Evolutionary conservation across 30 jellyfish, hydroid and myxozoan species (phyloP).

Genomic region (Aurelia aurita): DNA sequence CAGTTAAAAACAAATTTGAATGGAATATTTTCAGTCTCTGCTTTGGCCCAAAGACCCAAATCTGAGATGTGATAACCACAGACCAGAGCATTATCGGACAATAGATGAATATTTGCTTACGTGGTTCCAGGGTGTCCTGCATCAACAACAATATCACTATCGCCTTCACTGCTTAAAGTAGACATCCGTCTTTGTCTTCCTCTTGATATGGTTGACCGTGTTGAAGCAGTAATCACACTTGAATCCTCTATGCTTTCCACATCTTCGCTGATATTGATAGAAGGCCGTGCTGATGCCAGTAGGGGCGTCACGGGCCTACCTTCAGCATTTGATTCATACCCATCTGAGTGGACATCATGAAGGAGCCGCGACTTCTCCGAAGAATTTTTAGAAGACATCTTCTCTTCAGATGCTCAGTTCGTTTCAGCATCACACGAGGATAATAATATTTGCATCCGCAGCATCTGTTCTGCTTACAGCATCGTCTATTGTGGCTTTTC

Average conservation of each 20-base stretch:
- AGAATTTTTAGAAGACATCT: slow-evolving; percentile 21
- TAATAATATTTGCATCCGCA: too few species aligned
- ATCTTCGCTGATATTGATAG: slow-evolving; percentile 5
- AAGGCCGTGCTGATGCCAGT: slow-evolving; percentile 6
- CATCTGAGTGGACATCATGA: slow-evolving; percentile 25
- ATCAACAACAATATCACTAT: slow-evolving; percentile 42
- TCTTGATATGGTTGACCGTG: slow-evolving; percentile 32
- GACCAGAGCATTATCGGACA: too few species aligned
- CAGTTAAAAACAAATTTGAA: too few species aligned
- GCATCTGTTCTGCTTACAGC: too few species aligned
- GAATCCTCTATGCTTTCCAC: not conserved
- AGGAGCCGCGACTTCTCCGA: slow-evolving; percentile 38
- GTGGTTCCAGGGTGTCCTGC: slow-evolving; percentile 82
- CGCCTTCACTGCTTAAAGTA: slow-evolving; percentile 16
- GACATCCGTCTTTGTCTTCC: slow-evolving; percentile 44
- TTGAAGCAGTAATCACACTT: slow-evolving; percentile 7
- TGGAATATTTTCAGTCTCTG: too few species aligned
- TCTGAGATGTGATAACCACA: too few species aligned
- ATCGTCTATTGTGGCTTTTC: too few species aligned
- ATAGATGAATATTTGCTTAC: slow-evolving; percentile 38
- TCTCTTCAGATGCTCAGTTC: not conserved
- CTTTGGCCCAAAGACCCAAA: too few species aligned
- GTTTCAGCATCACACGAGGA: too few species aligned
- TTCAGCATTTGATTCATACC: slow-evolving; percentile 27
- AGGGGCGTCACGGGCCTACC: not conserved